A percentile compares a stretch with the other conserved stretches of the same genome.
phyloP scores from a whole-genome alignment of 2,797 vertebrate genomes.

The Sus cebifrons region DNA sequence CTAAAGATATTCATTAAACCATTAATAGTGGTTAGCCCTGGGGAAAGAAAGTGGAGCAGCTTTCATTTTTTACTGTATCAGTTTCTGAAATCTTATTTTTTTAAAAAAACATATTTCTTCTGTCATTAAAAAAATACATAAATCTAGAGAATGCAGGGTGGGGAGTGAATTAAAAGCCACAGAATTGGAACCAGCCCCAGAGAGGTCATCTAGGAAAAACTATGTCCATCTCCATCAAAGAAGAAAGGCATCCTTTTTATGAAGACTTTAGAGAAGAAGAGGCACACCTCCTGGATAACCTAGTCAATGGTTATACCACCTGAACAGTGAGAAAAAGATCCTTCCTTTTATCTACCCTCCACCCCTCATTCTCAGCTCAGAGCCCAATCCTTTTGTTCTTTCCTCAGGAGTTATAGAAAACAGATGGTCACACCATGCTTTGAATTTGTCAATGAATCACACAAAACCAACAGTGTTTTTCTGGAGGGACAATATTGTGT shows the following conservation, averaged over 20 bases:
- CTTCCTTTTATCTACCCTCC: neutral
- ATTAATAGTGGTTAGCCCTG: neutral
- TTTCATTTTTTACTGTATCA: neutral
- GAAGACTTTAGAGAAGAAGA: neutral
- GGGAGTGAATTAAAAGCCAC: neutral
- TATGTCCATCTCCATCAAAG: neutral
- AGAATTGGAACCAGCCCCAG: neutral
- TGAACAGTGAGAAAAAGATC: neutral
- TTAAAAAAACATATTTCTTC: neutral
- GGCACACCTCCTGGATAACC: neutral
- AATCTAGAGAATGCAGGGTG: neutral
- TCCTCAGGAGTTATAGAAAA: conserved; percentile 63
- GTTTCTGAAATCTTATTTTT: conserved; percentile 54
- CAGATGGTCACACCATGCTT: conserved; percentile 71
- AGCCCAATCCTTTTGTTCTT: conserved; percentile 60
- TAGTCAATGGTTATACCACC: neutral
- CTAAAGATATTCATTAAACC: neutral
- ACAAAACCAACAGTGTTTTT: conserved; percentile 57
- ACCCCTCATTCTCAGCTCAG: neutral
- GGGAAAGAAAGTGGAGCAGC: neutral
- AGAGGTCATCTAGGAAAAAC: neutral
- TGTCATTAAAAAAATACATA: neutral
- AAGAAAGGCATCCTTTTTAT: neutral
- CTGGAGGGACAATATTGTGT: conserved; percentile 51
- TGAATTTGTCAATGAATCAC: conserved; percentile 68